These are phyloP conservation scores for Ditula angustiorana DNA, from an alignment of 2,888 invertebrate genomes.

Conservation along the genomic window DNA sequence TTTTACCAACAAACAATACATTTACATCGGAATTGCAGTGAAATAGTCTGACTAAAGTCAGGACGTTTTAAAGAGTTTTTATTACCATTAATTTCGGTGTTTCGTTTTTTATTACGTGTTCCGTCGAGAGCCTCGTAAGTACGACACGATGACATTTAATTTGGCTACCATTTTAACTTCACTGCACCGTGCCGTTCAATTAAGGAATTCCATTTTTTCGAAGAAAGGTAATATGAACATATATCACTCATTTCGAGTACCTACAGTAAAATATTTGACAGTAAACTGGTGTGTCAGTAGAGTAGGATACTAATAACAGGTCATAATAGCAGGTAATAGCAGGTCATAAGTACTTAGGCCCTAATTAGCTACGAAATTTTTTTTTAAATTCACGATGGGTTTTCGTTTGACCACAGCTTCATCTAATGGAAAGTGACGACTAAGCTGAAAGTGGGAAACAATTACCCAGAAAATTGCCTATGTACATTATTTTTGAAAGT, in stretches of 20 bases:
- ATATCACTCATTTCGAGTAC: background rate
- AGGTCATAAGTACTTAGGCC: too few species aligned
- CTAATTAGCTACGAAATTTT: too few species aligned
- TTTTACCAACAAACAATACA: constrained; percentile 32
- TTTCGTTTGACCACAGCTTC: too few species aligned
- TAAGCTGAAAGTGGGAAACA: too few species aligned
- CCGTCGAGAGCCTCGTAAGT: constrained; percentile 63
- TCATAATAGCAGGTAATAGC: too few species aligned
- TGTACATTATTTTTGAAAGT: too few species aligned
- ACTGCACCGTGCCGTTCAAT: constrained; percentile 15
- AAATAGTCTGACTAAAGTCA: constrained; percentile 59
- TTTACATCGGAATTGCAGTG: constrained; percentile 40
- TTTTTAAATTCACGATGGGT: too few species aligned
- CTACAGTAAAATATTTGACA: background rate
- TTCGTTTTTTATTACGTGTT: constrained; percentile 62
- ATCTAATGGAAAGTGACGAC: too few species aligned
- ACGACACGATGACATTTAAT: constrained; percentile 54
- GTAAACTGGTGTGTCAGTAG: background rate
- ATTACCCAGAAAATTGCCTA: too few species aligned
- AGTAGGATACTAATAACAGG: too few species aligned
- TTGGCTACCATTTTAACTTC: constrained; percentile 49
- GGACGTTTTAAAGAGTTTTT: constrained; percentile 67
- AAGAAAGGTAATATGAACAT: background rate
- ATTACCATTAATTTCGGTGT: constrained; percentile 61
- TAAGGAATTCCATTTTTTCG: constrained; percentile 20